Evolutionary conservation across 2,113 vertebrate genomes (phyloP).

Genomic region (Heloderma charlesbogerti): DNA sequence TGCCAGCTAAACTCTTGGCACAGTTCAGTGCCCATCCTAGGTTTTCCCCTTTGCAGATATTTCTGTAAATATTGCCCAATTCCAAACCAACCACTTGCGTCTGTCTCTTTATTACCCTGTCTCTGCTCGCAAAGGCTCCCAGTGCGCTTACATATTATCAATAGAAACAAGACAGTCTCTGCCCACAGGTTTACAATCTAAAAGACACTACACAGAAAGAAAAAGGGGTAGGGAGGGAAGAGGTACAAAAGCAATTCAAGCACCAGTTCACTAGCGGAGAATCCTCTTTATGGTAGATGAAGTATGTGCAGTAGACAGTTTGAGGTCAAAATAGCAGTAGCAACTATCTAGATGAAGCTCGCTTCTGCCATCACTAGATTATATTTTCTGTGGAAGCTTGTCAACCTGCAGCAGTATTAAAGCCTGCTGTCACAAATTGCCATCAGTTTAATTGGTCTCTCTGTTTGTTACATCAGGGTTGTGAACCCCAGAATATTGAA

Average conservation of each 20-base stretch:
- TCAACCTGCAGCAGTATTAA: background rate
- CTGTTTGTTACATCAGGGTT: background rate
- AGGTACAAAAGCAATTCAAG: background rate
- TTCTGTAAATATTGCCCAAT: too few relatives aligned
- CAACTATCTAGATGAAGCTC: conserved; percentile 2
- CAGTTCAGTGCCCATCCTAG: too few relatives aligned
- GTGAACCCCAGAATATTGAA: background rate
- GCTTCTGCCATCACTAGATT: background rate
- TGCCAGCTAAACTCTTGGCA: too few relatives aligned
- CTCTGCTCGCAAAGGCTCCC: too few relatives aligned
- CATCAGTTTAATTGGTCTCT: conserved; percentile 4
- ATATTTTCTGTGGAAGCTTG: conserved; percentile 24
- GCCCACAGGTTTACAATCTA: background rate
- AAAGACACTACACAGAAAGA: background rate
- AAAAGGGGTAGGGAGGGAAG: background rate
- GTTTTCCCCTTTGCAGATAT: too few relatives aligned
- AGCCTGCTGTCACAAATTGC: background rate
- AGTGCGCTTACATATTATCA: background rate
- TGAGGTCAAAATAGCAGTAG: conserved; percentile 15
- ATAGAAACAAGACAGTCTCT: background rate
- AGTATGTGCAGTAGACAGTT: background rate
- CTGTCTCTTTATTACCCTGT: too few relatives aligned
- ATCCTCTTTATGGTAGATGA: background rate
- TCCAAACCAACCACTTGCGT: too few relatives aligned
- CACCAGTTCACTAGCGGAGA: background rate